Conservation (phyloP, 2,888 invertebrate species). For the Callosobruchus maculatus region DNA sequence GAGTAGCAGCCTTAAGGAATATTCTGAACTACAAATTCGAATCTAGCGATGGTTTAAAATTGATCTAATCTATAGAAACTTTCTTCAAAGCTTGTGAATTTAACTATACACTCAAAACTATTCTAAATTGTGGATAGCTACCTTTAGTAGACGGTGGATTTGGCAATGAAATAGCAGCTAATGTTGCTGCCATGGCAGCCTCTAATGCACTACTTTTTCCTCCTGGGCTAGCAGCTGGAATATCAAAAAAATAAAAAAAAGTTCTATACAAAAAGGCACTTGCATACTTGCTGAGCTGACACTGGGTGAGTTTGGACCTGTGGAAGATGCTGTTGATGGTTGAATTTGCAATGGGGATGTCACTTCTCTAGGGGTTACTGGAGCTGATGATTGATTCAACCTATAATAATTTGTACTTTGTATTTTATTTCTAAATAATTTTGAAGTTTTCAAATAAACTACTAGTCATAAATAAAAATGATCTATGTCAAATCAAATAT, state of each 20-base stretch:
- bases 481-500: too few species aligned
- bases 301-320: slow-evolving; percentile 33
- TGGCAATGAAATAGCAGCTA: slow-evolving; percentile 81
- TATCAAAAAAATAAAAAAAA: slow-evolving; percentile 6
- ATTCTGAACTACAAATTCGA: too few species aligned
- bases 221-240: slow-evolving; percentile 42
- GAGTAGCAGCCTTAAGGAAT: too few species aligned
- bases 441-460: too few species aligned
- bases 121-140: too few species aligned
- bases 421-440: too few species aligned
- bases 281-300: slow-evolving; percentile 30
- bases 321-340: slow-evolving; percentile 17
- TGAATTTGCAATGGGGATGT: slow-evolving; percentile 32
- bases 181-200: slow-evolving; percentile 92
- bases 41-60: too few species aligned
- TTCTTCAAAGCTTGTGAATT: too few species aligned
- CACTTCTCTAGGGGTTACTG: slow-evolving; percentile 45
- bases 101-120: too few species aligned
- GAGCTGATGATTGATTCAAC: slow-evolving; percentile 35
- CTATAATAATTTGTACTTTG: too few species aligned
- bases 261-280: not conserved
- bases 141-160: slow-evolving; percentile 53
- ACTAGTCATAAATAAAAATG: too few species aligned
- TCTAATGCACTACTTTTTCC: slow-evolving; percentile 70
- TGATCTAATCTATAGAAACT: too few species aligned